Percentiles rank a stretch among this genome's conserved stretches.
These are phyloP conservation scores for Tetramorium parvispinum DNA, from an alignment of 1,140 invertebrate genomes.

Conservation along the genomic window DNA sequence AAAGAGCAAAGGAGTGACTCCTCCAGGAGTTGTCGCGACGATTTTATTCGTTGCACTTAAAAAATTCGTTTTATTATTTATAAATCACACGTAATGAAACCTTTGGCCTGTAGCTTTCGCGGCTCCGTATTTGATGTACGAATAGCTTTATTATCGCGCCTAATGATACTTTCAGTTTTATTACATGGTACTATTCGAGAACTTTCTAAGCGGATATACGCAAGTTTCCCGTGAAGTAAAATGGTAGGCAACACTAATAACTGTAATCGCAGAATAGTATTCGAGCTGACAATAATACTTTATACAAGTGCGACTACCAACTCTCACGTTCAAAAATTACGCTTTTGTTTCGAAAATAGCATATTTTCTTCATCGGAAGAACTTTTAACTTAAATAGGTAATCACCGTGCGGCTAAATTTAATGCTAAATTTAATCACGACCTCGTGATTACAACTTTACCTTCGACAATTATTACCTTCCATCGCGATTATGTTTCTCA, in stretches of 20 bases:
- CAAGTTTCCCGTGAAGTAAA: constrained; percentile 59
- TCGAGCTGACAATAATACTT: background rate
- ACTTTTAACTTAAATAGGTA: background rate
- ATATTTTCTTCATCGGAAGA: background rate
- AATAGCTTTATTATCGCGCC: constrained; percentile 59
- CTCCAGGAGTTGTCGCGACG: background rate
- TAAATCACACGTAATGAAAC: constrained; percentile 18
- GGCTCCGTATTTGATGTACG: background rate
- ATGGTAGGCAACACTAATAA: constrained; percentile 56
- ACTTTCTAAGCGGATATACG: constrained; percentile 60
- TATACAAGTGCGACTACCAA: constrained; percentile 16
- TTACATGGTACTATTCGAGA: constrained; percentile 38
- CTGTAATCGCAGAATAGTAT: constrained; percentile 25
- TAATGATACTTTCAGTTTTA: constrained; percentile 65
- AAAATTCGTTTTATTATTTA: constrained; percentile 28
- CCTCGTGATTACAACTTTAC: background rate
- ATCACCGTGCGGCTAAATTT: background rate
- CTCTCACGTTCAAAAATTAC: background rate
- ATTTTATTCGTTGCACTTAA: background rate
- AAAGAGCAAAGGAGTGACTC: background rate
- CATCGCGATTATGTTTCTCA: background rate
- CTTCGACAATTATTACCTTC: background rate
- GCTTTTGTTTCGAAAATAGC: background rate
- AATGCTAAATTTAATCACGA: background rate
- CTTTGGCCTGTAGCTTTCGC: background rate